Conservation (phyloP, 2,888 invertebrate species). For the Cerastis leucographa region DNA sequence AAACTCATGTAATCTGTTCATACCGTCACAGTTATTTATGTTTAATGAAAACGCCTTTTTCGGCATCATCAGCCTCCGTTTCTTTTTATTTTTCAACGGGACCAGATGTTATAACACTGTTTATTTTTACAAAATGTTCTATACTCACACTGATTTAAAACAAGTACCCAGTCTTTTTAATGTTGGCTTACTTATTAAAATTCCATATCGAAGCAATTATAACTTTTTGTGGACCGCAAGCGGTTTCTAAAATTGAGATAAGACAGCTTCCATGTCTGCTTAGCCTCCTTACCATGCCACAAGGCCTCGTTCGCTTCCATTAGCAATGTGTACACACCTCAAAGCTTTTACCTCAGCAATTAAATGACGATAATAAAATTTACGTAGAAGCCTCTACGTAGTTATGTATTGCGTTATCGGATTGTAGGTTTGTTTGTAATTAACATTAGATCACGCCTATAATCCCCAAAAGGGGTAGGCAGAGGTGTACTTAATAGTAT, state of each 20-base stretch:
- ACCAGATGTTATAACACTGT: background rate
- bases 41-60: background rate
- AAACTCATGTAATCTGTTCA: background rate
- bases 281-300: slow-evolving; percentile 10
- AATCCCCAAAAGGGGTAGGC: background rate
- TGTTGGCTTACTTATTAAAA: background rate
- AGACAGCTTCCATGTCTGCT: slow-evolving; percentile 34
- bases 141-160: no score
- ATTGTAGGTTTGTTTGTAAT: background rate
- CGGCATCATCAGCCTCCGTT: background rate
- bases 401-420: slow-evolving; percentile 15
- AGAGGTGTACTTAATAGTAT: background rate
- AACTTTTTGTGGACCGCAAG: background rate
- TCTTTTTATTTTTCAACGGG: background rate
- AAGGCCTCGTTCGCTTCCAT: slow-evolving; percentile 44
- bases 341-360: slow-evolving; percentile 51
- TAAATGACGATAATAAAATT: slow-evolving; percentile 49
- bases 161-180: no score
- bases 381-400: slow-evolving; percentile 18
- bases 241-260: slow-evolving; percentile 16
- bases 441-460: background rate
- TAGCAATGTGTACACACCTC: slow-evolving; percentile 57
- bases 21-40: background rate
- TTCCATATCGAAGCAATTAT: background rate
- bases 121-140: background rate